These are phyloP conservation scores for Drosophila ohnishii DNA, from an alignment of 1,140 invertebrate genomes.

Conservation along the genomic window DNA sequence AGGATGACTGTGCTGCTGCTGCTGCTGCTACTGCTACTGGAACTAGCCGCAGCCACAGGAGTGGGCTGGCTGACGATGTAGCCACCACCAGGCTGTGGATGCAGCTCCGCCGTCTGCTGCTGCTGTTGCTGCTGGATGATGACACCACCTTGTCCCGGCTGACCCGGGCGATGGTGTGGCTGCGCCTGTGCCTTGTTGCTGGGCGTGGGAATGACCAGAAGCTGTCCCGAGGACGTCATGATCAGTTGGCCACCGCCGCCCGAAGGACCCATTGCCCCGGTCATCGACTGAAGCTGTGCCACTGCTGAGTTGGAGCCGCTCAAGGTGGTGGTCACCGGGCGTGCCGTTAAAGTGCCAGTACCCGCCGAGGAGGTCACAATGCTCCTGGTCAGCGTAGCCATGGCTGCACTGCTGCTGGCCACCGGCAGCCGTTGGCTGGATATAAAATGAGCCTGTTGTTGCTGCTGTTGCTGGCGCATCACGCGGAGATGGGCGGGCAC, in stretches of 20 bases:
- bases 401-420: conserved; percentile 43
- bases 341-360: conserved; percentile 32
- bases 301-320: conserved; percentile 34
- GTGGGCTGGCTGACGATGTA: conserved; percentile 73
- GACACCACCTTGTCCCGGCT: conserved; percentile 30
- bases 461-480: conserved; percentile 41
- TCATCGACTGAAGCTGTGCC: conserved; percentile 62
- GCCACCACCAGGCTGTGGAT: conserved; percentile 56
- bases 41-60: conserved; percentile 7
- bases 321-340: conserved; percentile 45
- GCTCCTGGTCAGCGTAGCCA: conserved; percentile 54
- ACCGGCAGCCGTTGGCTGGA: conserved; percentile 38
- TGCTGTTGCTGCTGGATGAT: conserved; percentile 59
- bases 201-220: conserved; percentile 84
- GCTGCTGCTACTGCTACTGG: conserved; percentile 20
- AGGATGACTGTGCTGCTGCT: conserved; percentile 61
- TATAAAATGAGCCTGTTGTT: conserved; percentile 34
- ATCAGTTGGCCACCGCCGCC: conserved; percentile 72
- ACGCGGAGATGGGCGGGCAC: conserved; percentile 85
- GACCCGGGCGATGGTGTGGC: conserved; percentile 45
- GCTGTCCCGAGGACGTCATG: conserved; percentile 81
- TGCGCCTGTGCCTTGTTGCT: conserved; percentile 55
- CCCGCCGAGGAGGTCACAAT: conserved; percentile 63
- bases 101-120: conserved; percentile 49
- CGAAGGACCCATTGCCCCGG: conserved; percentile 20